Evolutionary conservation across 2,113 vertebrate genomes (phyloP), one percentile per base, ranked within the genome.

Genomic region (Turnix velox): DNA sequence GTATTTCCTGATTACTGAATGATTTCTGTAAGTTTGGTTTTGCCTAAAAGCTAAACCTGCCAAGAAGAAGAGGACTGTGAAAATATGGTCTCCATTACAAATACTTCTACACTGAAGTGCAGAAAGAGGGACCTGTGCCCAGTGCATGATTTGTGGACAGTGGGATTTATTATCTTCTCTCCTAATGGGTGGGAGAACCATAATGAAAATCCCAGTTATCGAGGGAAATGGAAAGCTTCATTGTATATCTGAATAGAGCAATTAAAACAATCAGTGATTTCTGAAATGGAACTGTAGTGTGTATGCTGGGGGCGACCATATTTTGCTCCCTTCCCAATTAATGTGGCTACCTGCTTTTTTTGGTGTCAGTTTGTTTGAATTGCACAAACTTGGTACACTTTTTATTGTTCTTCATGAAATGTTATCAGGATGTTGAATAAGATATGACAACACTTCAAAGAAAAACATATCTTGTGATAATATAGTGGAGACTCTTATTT

Each of bases 51-150:
- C 55, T 68, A 94, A 90, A 89, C 57, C 66, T 93, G 94, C 91
- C 95, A 97, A 93, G 25, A 59, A 95, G 93, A 96, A 96, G 96
- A 97, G 84, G 93, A 88, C 78, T 75, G 76, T 97, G 72, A 39
- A 95, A 97, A 95, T 85, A 76, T 65, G 84, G 92, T 96, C 92
- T 95, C 57, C 92, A 82, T 95, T 97, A 94, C 84, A 95, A 97
- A 97, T 65, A 67, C 79, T 94, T 91, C 75, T 74, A 65, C 87
- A 91, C 75, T 90, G 88, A 96, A 93, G 66, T 82, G 37, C 61
- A 95, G 78, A 93, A 94, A 62, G 75, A 97, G 68, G 91, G 86
- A 89, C 66, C 49, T 81, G 79, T 88, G 92, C 49, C 84, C 83
- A 77, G 45, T 49, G 10, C 55, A 58, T 87, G 66, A 81, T 85